A percentile compares a stretch with the other conserved stretches of the same genome.
Evolutionary conservation across 2,797 vertebrate species (phyloP).

Genomic region (Scarus forsteni): DNA sequence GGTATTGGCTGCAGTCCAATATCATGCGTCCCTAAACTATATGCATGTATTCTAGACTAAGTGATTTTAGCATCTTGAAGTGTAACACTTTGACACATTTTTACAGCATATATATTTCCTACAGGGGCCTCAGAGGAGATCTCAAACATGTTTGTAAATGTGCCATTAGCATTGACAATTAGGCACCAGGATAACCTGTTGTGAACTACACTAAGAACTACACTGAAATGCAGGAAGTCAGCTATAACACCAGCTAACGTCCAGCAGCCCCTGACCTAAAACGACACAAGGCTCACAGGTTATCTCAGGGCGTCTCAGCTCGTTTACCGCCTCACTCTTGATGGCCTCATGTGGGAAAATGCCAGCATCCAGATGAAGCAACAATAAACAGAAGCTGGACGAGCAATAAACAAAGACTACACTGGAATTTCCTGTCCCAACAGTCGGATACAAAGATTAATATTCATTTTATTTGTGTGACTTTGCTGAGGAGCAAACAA

Average conservation of each 20-base stretch:
- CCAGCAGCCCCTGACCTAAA: slow-evolving; percentile 40
- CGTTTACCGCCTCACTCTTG: background rate
- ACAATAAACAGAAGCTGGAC: background rate
- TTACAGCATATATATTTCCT: slow-evolving; percentile 8
- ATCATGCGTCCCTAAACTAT: no score
- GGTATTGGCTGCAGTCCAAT: no score
- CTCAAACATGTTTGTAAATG: slow-evolving; percentile 30
- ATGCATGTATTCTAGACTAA: no score
- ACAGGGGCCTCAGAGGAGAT: slow-evolving; percentile 14
- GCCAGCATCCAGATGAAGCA: background rate
- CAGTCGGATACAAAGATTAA: no score
- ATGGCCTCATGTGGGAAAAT: background rate
- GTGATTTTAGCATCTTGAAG: no score
- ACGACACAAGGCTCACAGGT: slow-evolving; percentile 8
- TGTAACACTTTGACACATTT: no score
- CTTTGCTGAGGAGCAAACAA: background rate
- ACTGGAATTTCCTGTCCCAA: background rate
- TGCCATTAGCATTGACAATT: slow-evolving; percentile 43
- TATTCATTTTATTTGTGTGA: background rate
- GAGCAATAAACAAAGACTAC: background rate
- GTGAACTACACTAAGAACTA: no score
- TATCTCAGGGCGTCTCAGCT: slow-evolving; percentile 2
- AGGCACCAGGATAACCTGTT: slow-evolving; percentile 17
- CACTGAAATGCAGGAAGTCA: background rate
- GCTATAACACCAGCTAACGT: slow-evolving; percentile 40